Percentiles rank a stretch among this genome's conserved stretches.
phyloP scores from a whole-genome alignment of 2,797 vertebrate genomes.

The Tokudaia muenninki region DNA sequence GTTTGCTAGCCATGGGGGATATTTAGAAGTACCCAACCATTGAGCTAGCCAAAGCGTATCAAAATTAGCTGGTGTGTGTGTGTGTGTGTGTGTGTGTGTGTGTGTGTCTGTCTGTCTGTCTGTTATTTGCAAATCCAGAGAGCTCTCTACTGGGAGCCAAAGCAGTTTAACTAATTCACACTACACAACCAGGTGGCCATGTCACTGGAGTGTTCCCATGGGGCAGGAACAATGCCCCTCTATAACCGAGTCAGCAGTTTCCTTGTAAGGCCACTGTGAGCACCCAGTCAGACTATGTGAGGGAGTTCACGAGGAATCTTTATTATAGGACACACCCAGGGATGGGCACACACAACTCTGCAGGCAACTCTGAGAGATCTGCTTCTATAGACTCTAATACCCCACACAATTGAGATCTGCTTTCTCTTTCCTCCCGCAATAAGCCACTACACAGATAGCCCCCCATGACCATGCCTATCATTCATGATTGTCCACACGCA shows the following conservation, averaged over 20 bases:
- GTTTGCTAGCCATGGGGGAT: neutral
- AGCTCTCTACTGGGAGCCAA: neutral
- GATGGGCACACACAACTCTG: neutral
- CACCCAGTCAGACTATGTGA: rapidly evolving
- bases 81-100: too few species aligned
- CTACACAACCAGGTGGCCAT: neutral
- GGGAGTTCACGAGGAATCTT: neutral
- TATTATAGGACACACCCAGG: neutral
- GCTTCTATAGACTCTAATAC: too few species aligned
- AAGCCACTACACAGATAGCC: neutral
- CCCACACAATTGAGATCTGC: neutral
- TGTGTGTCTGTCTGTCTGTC: too few species aligned
- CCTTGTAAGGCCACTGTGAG: neutral
- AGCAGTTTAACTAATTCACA: neutral
- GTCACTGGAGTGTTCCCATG: neutral
- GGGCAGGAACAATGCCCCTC: too few species aligned
- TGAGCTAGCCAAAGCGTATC: neutral
- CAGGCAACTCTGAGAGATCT: too few species aligned
- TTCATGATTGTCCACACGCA: neutral
- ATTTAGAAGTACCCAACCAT: neutral
- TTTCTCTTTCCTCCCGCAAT: too few species aligned
- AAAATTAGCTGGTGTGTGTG: neutral
- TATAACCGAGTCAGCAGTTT: rapidly evolving
- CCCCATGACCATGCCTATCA: neutral
- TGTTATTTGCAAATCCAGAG: too few species aligned